These are phyloP conservation scores for Ischnura elegans DNA, from an alignment of 2,888 invertebrate species.

Conservation along the genomic window DNA sequence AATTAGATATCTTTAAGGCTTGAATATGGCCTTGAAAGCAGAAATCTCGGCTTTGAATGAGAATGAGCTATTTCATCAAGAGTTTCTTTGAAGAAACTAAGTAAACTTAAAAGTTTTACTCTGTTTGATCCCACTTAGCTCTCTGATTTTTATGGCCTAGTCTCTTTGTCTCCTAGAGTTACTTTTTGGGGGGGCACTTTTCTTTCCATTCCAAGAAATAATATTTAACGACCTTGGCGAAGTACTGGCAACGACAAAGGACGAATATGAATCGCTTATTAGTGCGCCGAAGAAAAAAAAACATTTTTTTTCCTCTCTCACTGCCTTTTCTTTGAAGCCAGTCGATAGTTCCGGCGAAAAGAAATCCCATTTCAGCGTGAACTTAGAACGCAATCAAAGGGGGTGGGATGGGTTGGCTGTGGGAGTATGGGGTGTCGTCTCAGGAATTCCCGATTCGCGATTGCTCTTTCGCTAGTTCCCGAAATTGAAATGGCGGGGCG, in stretches of 20 bases:
- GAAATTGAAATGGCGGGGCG: not conserved
- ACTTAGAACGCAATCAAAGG: not conserved
- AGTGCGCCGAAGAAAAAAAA: not conserved
- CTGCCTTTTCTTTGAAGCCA: not conserved
- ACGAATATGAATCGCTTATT: not conserved
- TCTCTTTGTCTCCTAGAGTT: no score
- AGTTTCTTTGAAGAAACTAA: no score
- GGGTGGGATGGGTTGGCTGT: not conserved
- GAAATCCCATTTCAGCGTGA: not conserved
- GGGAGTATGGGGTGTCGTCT: not conserved
- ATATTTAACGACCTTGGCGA: no score
- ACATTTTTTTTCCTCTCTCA: not conserved
- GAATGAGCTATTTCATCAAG: no score
- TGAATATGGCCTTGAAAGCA: no score
- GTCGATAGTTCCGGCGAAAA: conserved; percentile 5
- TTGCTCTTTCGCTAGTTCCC: not conserved
- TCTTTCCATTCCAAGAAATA: no score
- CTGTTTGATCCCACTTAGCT: no score
- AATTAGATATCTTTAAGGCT: no score
- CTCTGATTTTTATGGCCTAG: no score
- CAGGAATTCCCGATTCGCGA: not conserved
- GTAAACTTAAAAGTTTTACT: no score
- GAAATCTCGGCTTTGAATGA: no score
- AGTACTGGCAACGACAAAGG: not conserved
- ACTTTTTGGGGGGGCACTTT: no score